Evolutionary conservation across 2,113 vertebrate genomes (phyloP).

Genomic region (Saccopteryx leptura): DNA sequence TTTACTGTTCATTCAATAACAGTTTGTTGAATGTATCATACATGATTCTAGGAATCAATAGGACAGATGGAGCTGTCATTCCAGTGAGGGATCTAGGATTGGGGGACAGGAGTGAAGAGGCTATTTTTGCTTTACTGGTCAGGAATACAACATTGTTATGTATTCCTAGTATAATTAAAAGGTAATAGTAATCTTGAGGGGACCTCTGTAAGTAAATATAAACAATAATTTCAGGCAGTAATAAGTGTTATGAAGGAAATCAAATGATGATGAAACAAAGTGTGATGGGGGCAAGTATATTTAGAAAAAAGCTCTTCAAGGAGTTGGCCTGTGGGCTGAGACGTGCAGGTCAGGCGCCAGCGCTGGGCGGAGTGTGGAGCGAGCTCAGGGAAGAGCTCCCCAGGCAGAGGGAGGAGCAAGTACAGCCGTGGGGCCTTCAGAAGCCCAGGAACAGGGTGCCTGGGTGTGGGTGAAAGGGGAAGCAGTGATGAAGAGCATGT

Average conservation of each 20-base stretch:
- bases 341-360: not conserved
- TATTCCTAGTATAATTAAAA: slow-evolving; percentile 37
- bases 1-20: not conserved
- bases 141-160: not conserved
- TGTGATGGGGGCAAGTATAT: not conserved
- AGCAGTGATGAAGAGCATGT: no score
- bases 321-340: not conserved
- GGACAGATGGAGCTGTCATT: not conserved
- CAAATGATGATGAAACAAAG: not conserved
- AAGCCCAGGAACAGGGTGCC: not conserved
- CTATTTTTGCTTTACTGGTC: not conserved
- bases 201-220: not conserved
- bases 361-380: accelerated
- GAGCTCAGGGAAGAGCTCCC: not conserved
- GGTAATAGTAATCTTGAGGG: not conserved
- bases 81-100: not conserved
- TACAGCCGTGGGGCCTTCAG: not conserved
- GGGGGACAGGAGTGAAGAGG: not conserved
- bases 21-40: not conserved
- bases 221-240: slow-evolving; percentile 13
- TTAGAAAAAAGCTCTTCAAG: not conserved
- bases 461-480: not conserved
- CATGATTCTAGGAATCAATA: not conserved
- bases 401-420: not conserved
- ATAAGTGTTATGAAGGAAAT: slow-evolving; percentile 16